Evolutionary conservation across 2,888 invertebrate species (phyloP).

Genomic region (Leptopilina drosophilae): DNA sequence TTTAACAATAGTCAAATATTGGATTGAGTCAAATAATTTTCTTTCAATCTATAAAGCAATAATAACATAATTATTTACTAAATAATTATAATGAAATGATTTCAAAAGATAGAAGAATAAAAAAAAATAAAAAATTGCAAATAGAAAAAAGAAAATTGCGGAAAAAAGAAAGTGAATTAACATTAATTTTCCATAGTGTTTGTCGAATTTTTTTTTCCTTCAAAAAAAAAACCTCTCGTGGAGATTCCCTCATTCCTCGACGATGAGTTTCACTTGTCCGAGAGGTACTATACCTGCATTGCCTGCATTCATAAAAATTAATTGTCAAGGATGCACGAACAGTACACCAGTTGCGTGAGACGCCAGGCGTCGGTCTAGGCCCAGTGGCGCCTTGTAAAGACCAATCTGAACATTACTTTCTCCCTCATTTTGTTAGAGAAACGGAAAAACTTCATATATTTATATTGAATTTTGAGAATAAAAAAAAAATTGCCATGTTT

Average conservation of each 20-base stretch:
- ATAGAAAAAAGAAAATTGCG: too few species aligned
- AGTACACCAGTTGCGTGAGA: slow-evolving; percentile 48
- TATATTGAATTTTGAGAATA: slow-evolving; percentile 53
- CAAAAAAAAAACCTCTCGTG: not conserved
- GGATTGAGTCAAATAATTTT: too few species aligned
- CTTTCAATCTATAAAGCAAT: too few species aligned
- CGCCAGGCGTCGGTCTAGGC: slow-evolving; percentile 58
- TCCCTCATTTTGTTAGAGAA: slow-evolving; percentile 5
- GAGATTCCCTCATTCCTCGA: not conserved
- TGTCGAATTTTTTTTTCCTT: too few species aligned
- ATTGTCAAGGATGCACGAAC: slow-evolving; percentile 29
- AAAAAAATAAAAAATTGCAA: too few species aligned
- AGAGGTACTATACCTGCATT: not conserved
- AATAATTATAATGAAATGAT: too few species aligned
- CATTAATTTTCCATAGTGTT: too few species aligned
- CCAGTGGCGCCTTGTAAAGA: slow-evolving; percentile 62
- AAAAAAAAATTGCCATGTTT: slow-evolving; percentile 16
- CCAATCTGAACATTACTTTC: slow-evolving; percentile 4
- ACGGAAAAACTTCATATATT: not conserved
- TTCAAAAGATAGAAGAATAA: too few species aligned
- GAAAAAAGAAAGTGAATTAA: too few species aligned
- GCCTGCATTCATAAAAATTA: slow-evolving; percentile 8
- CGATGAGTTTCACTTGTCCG: not conserved
- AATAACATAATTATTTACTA: too few species aligned
- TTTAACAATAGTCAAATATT: too few species aligned